Base-by-base conservation (phyloP, 2,888 invertebrate species). In the Caenorhabditis afra region DNA sequence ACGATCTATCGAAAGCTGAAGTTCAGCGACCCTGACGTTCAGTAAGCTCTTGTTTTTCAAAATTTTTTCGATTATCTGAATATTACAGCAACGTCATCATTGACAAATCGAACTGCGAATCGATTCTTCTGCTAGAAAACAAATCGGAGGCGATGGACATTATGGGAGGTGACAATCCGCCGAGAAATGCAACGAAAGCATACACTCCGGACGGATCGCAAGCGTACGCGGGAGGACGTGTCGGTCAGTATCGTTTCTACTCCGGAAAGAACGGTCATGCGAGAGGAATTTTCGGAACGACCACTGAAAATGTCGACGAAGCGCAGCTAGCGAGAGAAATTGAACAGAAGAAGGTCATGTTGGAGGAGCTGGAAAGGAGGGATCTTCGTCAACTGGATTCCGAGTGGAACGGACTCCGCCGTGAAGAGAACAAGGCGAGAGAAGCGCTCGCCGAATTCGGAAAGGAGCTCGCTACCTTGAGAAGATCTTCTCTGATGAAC, bases 101-200 rank as follows among this genome's bases (percentile, higher is more conserved):
- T 14, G 88, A 88, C 50, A 62, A 58, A 55, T 20, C 39, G 3
- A 22, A 39, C 16, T 81, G 86, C n/a, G 88, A 88, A 52, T 22
- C 50, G 7, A 80, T 82, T 18, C 37, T 87, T 35, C 58, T 89
- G 20, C 35, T 88, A 3, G 85, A 85, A 16, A 45, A 53, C 1
- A 87, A 88, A 29, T 61, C 79, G 5, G 81, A 85, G 7, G 88
- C 88, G 3, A 81, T 87, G 44, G 53, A 78, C 1, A 20, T 86
- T 2, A 85, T 89, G 86, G 73, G 81, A 41, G 77, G 79, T 47
- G 52, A 81, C 41, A 82, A 81, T 81, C 81, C 85, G 8, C 87
- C 87, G 10, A 18, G 8, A 8, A 78, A 86, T 55, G 79, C 70
- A 2, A 10, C n/a, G 0, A 77, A 65, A 57, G 83, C 83, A 10